These are phyloP conservation scores for Limnothrissa miodon DNA, from an alignment of 2,113 vertebrate species.

Conservation along the genomic window DNA sequence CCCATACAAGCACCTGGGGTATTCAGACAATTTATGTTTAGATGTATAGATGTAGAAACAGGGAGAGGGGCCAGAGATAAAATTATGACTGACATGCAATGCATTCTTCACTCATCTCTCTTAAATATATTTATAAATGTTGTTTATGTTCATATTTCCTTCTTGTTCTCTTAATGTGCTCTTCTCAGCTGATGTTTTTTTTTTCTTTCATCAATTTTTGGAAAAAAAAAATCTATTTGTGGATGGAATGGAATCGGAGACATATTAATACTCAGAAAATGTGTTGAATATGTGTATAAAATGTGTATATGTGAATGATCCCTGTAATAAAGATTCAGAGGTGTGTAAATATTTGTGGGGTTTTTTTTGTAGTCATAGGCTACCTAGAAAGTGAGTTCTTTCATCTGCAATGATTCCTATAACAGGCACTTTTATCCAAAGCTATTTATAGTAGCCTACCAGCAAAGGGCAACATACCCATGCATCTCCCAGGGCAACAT, in stretches of 20 bases:
- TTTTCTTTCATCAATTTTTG: constrained; percentile 33
- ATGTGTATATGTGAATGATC: constrained; percentile 67
- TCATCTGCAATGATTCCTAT: neutral
- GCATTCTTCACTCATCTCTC: neutral
- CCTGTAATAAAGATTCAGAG: constrained; percentile 68
- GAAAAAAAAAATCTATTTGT: constrained; percentile 51
- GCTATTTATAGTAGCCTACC: neutral
- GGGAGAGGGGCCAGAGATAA: constrained; percentile 26
- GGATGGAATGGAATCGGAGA: constrained; percentile 24
- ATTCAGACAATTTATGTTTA: constrained; percentile 5
- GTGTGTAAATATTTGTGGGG: constrained; percentile 14
- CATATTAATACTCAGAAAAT: constrained; percentile 42
- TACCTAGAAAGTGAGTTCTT: neutral
- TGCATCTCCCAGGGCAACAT: neutral
- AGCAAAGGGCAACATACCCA: neutral
- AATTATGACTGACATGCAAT: constrained; percentile 51
- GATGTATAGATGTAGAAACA: constrained; percentile 3
- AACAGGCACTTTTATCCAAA: constrained; percentile 13
- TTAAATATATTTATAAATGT: constrained; percentile 53
- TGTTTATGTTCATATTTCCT: constrained; percentile 51
- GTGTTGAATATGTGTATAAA: constrained; percentile 57
- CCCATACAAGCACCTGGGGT: neutral
- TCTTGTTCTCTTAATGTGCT: constrained; percentile 54
- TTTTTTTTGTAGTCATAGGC: neutral
- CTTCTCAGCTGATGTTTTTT: constrained; percentile 52